These are phyloP conservation scores for Neofelis nebulosa DNA, from an alignment of 2,113 vertebrate genomes.

Conservation along the genomic window DNA sequence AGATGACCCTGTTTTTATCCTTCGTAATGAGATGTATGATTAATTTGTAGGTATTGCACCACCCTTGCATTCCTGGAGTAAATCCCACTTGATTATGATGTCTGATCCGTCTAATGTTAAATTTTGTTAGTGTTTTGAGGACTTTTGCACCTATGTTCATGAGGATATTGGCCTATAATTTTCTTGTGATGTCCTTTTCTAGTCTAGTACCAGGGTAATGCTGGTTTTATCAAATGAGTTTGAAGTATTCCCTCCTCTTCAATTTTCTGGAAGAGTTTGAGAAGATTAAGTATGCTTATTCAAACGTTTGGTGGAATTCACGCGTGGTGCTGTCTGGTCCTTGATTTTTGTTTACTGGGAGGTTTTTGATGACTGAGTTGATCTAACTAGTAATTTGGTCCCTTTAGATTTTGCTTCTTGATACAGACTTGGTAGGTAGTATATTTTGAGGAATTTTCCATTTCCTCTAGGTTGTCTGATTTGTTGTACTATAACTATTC, in stretches of 20 bases:
- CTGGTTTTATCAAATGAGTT: not conserved
- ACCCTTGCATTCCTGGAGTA: not conserved
- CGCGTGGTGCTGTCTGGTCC: not conserved
- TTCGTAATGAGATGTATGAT: not conserved
- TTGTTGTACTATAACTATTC: not conserved
- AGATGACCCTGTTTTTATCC: not conserved
- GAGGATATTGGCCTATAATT: not conserved
- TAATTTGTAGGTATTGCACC: not conserved
- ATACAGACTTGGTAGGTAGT: not conserved
- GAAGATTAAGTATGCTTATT: not conserved
- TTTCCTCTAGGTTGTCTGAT: not conserved
- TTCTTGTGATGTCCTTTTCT: not conserved
- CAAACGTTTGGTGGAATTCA: not conserved
- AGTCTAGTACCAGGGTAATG: not conserved
- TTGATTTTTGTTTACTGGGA: not conserved
- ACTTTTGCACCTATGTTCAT: not conserved
- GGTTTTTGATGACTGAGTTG: not conserved
- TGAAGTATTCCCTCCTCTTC: not conserved
- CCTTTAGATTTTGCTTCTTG: not conserved
- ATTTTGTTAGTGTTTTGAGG: not conserved
- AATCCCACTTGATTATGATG: not conserved
- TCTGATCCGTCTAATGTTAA: not conserved
- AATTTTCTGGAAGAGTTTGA: not conserved
- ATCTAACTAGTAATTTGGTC: not conserved
- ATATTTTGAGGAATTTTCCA: not conserved